Base-by-base conservation (phyloP, 2,888 invertebrate species). In the Dasysyrphus tricinctus region DNA sequence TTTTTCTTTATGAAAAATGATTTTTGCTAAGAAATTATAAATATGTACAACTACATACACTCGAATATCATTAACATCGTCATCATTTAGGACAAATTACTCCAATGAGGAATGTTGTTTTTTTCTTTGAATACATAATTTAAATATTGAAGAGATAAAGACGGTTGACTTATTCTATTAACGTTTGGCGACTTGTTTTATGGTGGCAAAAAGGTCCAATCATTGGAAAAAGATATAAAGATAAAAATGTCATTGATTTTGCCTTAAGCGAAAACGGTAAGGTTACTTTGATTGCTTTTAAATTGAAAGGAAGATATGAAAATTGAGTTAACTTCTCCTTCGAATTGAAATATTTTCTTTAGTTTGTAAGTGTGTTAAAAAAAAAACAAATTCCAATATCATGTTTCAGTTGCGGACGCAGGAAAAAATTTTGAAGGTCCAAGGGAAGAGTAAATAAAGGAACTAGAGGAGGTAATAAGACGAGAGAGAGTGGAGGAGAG, bases 271-370 rank as follows among this genome's bases (percentile, higher is more conserved):
- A 16, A 32, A 57, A 16, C 24, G 1, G 11, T 14, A 24, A 59
- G 37, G 12, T 37, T 59, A 14, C 39, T 24, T 39, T 59, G 59
- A 59, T 59, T 59, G 59, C 14, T 59, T 59, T 39, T 3, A 59
- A 59, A 59, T 59, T 59, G 39, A 59, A 59, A n/a, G 6, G 16
- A 16, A 63, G 9, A 49, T 37, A 16, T n/a, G n/a, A 16, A n/a
- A 61, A 39, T 39, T 29, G 32, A 37, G 37, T 59, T 42, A 24
- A 59, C 39, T 39, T 19, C 34, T 29, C 5, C 14, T 47, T 8
- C 12, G 49, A 37, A 70, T 24, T 54, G 7, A 73, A 65, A 51
- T 16, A 24, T 7, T 24, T 49, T 16, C 8, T 47, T 16, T 16
- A 16, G 0, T n/a, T n/a, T n/a, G n/a, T 16, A 16, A 3, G 32